These are phyloP conservation scores for Montipora capitata DNA, from an alignment of 92 coral and sea anemone species.

Conservation along the genomic window DNA sequence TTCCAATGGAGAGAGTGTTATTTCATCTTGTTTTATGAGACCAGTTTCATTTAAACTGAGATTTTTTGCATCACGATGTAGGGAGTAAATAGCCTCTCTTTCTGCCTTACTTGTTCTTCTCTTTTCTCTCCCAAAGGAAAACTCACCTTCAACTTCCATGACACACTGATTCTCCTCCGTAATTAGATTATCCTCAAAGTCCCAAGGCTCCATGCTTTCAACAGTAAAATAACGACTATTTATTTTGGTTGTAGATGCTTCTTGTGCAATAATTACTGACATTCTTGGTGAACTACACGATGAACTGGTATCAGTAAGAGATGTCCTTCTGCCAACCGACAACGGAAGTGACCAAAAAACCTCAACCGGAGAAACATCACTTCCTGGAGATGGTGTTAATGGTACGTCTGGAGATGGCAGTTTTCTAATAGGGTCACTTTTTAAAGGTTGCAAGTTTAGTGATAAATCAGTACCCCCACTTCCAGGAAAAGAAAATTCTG, in stretches of 20 bases:
- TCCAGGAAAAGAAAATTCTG: slow-evolving; percentile 32
- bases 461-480: slow-evolving; percentile 3
- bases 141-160: slow-evolving; percentile 91
- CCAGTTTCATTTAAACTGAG: slow-evolving; percentile 59
- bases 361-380: slow-evolving; percentile 27
- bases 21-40: slow-evolving; percentile 83
- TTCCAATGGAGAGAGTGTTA: slow-evolving; percentile 78
- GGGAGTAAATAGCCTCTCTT: slow-evolving; percentile 76
- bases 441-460: not conserved
- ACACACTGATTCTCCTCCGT: slow-evolving; percentile 71
- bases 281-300: slow-evolving; percentile 84
- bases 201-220: slow-evolving; percentile 82
- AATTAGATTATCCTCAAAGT: slow-evolving; percentile 55
- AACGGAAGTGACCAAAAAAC: slow-evolving; percentile 44
- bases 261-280: slow-evolving; percentile 92
- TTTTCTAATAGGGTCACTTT: not conserved
- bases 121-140: slow-evolving; percentile 81
- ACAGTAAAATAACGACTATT: slow-evolving; percentile 90
- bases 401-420: slow-evolving; percentile 1
- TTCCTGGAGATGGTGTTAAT: slow-evolving; percentile 11
- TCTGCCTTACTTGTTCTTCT: slow-evolving; percentile 80
- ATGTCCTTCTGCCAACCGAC: slow-evolving; percentile 26
- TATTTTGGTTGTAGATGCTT: slow-evolving; percentile 86
- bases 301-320: slow-evolving; percentile 73
- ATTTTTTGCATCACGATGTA: slow-evolving; percentile 66